Conservation (phyloP, 1,140 invertebrate genomes). For the Bradysia coprophila region DNA sequence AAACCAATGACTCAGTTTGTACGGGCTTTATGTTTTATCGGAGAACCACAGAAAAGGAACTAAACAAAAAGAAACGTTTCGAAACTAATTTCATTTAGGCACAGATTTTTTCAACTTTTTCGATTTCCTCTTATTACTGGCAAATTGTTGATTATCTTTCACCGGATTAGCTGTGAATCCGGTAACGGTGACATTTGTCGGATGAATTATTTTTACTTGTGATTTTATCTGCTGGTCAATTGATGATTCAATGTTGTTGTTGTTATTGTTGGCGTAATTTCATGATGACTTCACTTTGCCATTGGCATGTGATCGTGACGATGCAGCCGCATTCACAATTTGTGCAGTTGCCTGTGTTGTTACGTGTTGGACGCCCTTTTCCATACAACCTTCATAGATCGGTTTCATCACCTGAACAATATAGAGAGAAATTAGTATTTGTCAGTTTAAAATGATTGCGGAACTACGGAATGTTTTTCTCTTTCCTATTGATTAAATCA, state of each 20-base stretch:
- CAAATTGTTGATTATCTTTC: background rate
- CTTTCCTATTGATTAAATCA: no score
- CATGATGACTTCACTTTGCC: slow-evolving; percentile 24
- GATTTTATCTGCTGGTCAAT: background rate
- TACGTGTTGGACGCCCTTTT: slow-evolving; percentile 59
- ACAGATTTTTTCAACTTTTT: background rate
- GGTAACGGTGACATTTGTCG: background rate
- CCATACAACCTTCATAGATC: slow-evolving; percentile 51
- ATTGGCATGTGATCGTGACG: slow-evolving; percentile 10
- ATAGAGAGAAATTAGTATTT: slow-evolving; percentile 2
- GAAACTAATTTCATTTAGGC: no score
- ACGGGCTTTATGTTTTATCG: no score
- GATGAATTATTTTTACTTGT: background rate
- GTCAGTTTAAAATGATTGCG: slow-evolving; percentile 6
- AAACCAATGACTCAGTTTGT: no score
- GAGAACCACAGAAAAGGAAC: no score
- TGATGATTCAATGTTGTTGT: background rate
- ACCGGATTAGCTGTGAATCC: no score
- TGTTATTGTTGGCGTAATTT: slow-evolving; percentile 17
- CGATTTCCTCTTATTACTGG: background rate
- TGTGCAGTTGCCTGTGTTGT: slow-evolving; percentile 47
- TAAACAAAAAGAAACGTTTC: no score
- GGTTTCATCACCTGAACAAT: slow-evolving; percentile 54
- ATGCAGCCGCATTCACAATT: slow-evolving; percentile 11
- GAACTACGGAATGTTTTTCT: slow-evolving; percentile 6